A percentile compares a stretch with the other conserved stretches of the same genome.
These are phyloP conservation scores for Cromileptes altivelis DNA, from an alignment of 2,113 vertebrate species.

Conservation along the genomic window DNA sequence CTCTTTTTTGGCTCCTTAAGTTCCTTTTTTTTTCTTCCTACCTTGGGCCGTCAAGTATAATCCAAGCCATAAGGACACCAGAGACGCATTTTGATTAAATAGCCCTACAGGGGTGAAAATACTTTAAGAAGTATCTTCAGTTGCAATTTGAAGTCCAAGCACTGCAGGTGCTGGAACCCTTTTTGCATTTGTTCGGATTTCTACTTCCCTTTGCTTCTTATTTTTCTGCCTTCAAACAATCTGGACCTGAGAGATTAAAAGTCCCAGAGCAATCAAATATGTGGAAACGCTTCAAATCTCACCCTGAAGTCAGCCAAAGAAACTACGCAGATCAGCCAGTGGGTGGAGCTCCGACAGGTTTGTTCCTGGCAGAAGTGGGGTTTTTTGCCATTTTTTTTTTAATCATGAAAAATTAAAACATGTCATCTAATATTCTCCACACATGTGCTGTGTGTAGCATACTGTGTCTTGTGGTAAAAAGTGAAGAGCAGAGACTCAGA, in stretches of 20 bases:
- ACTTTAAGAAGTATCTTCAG: slow-evolving; percentile 37
- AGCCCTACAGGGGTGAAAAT: slow-evolving; percentile 27
- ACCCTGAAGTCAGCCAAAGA: slow-evolving; percentile 6
- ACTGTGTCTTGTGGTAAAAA: not conserved
- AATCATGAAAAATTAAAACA: not conserved
- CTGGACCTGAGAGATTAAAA: slow-evolving; percentile 38
- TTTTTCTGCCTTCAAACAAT: slow-evolving; percentile 32
- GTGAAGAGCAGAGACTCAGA: not conserved
- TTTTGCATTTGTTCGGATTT: slow-evolving; percentile 35
- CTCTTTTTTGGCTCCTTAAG: slow-evolving; percentile 38
- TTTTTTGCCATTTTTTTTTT: not conserved
- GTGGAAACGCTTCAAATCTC: slow-evolving; percentile 15
- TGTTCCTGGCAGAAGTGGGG: not conserved
- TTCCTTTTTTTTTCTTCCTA: not conserved
- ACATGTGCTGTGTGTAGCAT: not conserved
- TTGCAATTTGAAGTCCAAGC: slow-evolving; percentile 27
- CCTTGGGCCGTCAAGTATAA: slow-evolving; percentile 41
- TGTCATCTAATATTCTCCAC: not conserved
- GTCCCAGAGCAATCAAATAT: slow-evolving; percentile 42
- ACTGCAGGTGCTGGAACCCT: slow-evolving; percentile 16
- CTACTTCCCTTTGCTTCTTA: not conserved
- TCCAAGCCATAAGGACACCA: slow-evolving; percentile 32
- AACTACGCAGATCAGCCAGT: slow-evolving; percentile 1
- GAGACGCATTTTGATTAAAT: slow-evolving; percentile 67
- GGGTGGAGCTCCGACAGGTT: not conserved